Evolutionary conservation across 2,888 invertebrate species (phyloP).

Genomic region (Amiota mariae): DNA sequence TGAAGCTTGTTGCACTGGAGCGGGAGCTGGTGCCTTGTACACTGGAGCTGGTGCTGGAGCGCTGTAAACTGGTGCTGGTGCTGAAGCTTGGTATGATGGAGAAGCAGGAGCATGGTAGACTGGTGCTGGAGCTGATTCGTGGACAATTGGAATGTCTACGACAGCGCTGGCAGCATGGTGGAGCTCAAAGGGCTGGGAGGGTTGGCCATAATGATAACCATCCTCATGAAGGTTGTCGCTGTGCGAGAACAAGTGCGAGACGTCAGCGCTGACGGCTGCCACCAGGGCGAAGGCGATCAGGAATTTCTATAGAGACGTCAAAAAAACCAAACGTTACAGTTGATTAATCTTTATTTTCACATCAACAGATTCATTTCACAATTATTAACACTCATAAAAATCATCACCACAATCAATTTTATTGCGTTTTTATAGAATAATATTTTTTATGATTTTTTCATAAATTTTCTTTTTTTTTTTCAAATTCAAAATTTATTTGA

Average conservation of each 20-base stretch:
- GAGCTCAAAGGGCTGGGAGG: constrained; percentile 44
- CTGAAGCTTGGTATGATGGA: neutral
- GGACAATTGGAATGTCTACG: constrained; percentile 59
- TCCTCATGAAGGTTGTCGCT: constrained; percentile 67
- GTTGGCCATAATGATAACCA: constrained; percentile 64
- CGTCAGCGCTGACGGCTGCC: constrained; percentile 67
- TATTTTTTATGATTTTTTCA: constrained; percentile 14
- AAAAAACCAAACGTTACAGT: neutral
- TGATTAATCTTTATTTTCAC: constrained; percentile 18
- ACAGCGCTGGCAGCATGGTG: constrained; percentile 39
- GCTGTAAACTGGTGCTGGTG: constrained; percentile 32
- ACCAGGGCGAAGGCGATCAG: constrained; percentile 64
- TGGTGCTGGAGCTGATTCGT: constrained; percentile 26
- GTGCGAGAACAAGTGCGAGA: constrained; percentile 66
- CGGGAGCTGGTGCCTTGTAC: constrained; percentile 33
- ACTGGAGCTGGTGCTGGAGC: constrained; percentile 36
- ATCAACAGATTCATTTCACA: constrained; percentile 29
- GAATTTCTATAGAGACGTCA: constrained; percentile 59
- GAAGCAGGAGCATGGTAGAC: constrained; percentile 22
- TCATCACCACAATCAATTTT: neutral
- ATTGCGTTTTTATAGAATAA: too few species aligned
- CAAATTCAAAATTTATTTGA: neutral
- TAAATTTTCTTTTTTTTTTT: too few species aligned
- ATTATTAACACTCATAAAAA: neutral
- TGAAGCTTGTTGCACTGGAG: constrained; percentile 27